Conservation (phyloP, 2,113 vertebrate species). For the Calidris pygmaea region DNA sequence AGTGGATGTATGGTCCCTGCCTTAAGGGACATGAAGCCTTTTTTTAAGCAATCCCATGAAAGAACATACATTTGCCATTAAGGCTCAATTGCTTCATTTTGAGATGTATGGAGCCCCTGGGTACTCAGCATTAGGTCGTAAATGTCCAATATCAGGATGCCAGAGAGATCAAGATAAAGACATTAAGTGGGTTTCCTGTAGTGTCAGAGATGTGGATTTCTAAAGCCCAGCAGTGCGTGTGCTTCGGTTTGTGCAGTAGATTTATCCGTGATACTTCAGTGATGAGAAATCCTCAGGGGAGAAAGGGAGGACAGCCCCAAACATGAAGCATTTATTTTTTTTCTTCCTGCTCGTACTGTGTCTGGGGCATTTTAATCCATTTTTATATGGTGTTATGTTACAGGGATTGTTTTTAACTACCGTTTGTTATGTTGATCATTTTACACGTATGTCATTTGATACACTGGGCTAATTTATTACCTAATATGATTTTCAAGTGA, state of each 20-base stretch:
- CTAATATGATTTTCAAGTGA: not conserved
- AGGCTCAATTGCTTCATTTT: not conserved
- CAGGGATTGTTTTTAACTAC: not conserved
- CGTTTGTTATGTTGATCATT: not conserved
- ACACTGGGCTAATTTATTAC: not conserved
- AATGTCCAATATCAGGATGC: not conserved
- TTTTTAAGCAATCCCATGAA: not conserved
- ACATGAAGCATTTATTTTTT: not conserved
- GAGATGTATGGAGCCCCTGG: not conserved
- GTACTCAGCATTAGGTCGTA: not conserved
- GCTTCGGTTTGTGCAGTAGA: not conserved
- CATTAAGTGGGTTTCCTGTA: not conserved
- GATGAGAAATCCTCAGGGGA: not conserved
- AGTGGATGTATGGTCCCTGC: not conserved
- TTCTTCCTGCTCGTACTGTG: not conserved
- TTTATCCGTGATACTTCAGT: not conserved
- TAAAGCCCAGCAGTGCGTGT: not conserved
- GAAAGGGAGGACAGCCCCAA: not conserved
- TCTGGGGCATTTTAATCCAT: not conserved
- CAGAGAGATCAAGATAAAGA: not conserved
- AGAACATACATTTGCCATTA: not conserved
- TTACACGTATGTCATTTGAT: not conserved
- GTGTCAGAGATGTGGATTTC: not conserved
- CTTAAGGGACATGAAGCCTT: conserved; percentile 13
- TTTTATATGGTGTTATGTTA: not conserved